Conservation (phyloP, 2,797 vertebrate species). For the Diplodus sargus region DNA sequence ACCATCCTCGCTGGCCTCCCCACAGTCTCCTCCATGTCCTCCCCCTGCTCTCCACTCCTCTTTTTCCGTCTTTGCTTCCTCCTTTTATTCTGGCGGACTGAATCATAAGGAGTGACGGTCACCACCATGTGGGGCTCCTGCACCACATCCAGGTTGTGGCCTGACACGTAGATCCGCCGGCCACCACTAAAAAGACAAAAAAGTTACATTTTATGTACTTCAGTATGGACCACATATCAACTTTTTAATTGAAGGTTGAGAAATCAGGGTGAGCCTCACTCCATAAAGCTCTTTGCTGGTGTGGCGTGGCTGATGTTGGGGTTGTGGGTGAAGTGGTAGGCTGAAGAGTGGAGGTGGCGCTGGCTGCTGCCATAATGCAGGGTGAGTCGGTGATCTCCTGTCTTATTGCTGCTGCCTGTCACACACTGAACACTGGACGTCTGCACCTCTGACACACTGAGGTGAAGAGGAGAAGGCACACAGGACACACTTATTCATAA, state of each 20-base stretch:
- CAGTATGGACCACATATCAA: neutral
- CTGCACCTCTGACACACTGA: conserved; percentile 86
- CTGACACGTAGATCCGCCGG: conserved; percentile 88
- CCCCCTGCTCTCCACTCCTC: conserved; percentile 53
- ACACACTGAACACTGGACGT: conserved; percentile 88
- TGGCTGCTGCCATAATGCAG: conserved; percentile 88
- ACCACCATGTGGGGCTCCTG: conserved; percentile 93
- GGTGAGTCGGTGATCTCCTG: conserved; percentile 85
- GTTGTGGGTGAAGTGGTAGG: conserved; percentile 90
- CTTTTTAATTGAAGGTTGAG: neutral
- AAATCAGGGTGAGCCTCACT: conserved; percentile 67
- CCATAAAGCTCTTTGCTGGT: conserved; percentile 93
- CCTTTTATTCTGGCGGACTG: conserved; percentile 53
- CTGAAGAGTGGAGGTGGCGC: conserved; percentile 82
- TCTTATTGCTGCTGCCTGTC: conserved; percentile 87
- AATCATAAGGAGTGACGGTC: conserved; percentile 79
- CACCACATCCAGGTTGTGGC: conserved; percentile 94
- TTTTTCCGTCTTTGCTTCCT: conserved; percentile 62
- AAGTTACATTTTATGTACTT: neutral
- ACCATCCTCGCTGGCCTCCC: conserved; percentile 79
- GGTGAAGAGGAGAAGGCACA: conserved; percentile 1
- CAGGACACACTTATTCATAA: conserved; percentile 1
- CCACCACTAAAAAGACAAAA: conserved; percentile 87
- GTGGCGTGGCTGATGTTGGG: conserved; percentile 91
- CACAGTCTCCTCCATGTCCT: conserved; percentile 5